phyloP scores from a whole-genome alignment of 2,888 invertebrate genomes.

The Ernsta delagoae region DNA sequence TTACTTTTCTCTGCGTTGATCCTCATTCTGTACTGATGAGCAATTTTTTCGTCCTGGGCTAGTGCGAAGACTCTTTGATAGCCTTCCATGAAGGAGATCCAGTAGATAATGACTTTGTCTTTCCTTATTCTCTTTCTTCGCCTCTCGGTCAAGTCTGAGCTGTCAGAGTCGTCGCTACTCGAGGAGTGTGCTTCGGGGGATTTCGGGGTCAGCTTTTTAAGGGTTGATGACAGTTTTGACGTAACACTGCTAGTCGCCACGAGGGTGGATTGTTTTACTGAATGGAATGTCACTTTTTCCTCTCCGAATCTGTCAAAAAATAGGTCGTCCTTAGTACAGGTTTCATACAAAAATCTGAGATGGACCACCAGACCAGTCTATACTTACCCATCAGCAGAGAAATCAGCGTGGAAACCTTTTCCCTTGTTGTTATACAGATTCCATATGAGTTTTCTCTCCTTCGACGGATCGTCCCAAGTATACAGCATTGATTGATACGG shows the following conservation, averaged over 20 bases:
- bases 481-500: slow-evolving; percentile 91
- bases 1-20: slow-evolving; percentile 88
- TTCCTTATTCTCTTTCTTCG: slow-evolving; percentile 87
- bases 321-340: too few relatives aligned
- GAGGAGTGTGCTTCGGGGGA: slow-evolving; percentile 83
- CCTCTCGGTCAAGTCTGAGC: slow-evolving; percentile 72
- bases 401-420: slow-evolving; percentile 89
- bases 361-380: not conserved
- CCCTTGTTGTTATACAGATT: slow-evolving; percentile 92
- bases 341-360: too few relatives aligned
- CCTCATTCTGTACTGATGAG: slow-evolving; percentile 83
- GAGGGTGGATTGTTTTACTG: slow-evolving; percentile 84
- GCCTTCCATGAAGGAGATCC: slow-evolving; percentile 91
- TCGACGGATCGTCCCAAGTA: slow-evolving; percentile 94
- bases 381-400: slow-evolving; percentile 87
- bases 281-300: slow-evolving; percentile 89
- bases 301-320: slow-evolving; percentile 84
- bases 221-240: slow-evolving; percentile 82
- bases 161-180: slow-evolving; percentile 86
- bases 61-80: slow-evolving; percentile 90
- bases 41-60: slow-evolving; percentile 90
- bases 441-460: slow-evolving; percentile 90
- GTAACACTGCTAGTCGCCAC: slow-evolving; percentile 77
- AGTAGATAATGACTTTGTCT: slow-evolving; percentile 91
- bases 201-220: slow-evolving; percentile 80